Evolutionary conservation across 2,113 vertebrate genomes (phyloP).

Genomic region (Caretta caretta): DNA sequence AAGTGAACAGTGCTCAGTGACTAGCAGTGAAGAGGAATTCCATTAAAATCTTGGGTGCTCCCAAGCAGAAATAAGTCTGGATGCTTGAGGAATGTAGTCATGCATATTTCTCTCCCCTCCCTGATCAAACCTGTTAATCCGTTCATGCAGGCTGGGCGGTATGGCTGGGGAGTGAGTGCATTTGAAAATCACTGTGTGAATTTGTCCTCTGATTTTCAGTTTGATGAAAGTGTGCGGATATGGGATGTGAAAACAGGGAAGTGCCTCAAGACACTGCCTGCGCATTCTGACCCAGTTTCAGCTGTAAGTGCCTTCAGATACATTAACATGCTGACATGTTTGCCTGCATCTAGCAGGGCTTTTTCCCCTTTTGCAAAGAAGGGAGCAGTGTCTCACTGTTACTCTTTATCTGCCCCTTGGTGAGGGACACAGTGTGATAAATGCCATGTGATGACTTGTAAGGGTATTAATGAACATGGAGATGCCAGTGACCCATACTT

Average conservation of each 20-base stretch:
- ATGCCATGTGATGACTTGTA: not conserved
- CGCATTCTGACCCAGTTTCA: constrained; percentile 97
- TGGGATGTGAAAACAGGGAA: constrained; percentile 99
- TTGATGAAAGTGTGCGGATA: constrained; percentile 97
- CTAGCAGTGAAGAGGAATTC: not conserved
- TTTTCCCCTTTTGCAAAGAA: not conserved
- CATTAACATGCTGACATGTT: not conserved
- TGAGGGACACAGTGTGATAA: fast-evolving
- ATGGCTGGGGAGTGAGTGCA: not conserved
- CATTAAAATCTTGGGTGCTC: not conserved
- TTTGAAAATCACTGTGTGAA: constrained; percentile 2
- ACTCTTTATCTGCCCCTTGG: not conserved
- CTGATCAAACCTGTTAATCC: not conserved
- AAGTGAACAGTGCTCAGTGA: not conserved
- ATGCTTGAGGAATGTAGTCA: not conserved
- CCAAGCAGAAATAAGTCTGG: not conserved
- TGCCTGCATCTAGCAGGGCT: not conserved
- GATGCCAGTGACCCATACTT: not conserved
- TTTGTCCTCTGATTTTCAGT: constrained; percentile 77
- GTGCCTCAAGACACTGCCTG: constrained; percentile 97
- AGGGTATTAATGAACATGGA: not conserved
- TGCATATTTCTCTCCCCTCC: not conserved
- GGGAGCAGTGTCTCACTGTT: not conserved
- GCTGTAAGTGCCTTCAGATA: constrained; percentile 84
- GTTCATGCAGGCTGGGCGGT: not conserved